Conservation (phyloP, 2,797 vertebrate species). For the Euphonia xanthogaster region DNA sequence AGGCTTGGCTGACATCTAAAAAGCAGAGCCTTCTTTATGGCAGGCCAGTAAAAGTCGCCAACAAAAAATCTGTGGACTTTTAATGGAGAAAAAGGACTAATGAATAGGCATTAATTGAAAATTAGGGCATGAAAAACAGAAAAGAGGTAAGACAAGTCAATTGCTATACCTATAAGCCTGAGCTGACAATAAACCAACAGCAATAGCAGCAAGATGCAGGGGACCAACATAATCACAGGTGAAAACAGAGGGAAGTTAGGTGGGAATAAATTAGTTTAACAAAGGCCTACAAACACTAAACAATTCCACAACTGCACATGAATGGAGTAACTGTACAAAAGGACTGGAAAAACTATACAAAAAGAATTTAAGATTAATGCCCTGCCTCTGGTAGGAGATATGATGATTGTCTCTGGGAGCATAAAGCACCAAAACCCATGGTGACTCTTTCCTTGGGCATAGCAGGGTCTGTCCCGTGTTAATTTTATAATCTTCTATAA, state of each 20-base stretch:
- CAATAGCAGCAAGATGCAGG: neutral
- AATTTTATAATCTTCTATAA: neutral
- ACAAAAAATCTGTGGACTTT: neutral
- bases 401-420: accelerated
- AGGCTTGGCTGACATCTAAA: neutral
- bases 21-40: neutral
- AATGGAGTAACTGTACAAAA: neutral
- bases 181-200: neutral
- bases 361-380: accelerated
- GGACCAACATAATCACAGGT: neutral
- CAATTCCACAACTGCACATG: neutral
- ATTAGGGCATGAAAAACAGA: neutral
- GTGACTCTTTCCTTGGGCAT: neutral
- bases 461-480: neutral
- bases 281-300: neutral
- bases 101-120: slow-evolving; percentile 26
- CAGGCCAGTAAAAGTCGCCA: neutral
- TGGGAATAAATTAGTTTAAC: neutral
- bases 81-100: slow-evolving; percentile 8
- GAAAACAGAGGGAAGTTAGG: neutral
- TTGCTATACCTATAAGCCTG: neutral
- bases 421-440: neutral
- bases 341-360: neutral
- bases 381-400: neutral
- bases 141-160: slow-evolving; percentile 4